Base-by-base conservation (phyloP, 2,888 invertebrate genomes). In the Drosophila pseudotalamancana region DNA sequence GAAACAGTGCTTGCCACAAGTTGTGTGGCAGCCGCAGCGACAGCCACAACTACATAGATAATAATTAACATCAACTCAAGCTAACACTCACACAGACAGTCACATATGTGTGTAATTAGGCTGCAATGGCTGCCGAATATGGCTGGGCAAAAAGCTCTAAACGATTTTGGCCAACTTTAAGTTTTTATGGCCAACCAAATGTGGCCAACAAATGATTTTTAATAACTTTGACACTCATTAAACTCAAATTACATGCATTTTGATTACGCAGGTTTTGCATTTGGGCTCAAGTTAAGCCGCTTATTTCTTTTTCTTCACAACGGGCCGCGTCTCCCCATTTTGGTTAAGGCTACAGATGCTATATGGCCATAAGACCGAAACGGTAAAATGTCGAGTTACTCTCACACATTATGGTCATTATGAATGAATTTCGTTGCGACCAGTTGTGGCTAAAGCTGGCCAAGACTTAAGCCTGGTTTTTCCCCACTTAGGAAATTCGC, bases 191-290 rank as follows among this genome's bases (percentile, higher is more conserved):
- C 68, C 66, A 60, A 42, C 63, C 73, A 74, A 62, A 34, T 31
- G 49, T 50, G 56, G 19, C 14, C 66, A 72, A 64, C 87, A 87
- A 85, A 85, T 85, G 79, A 87, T 85, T 83, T 83, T 83, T 87
- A 83, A 85, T 83, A 83, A 82, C 83, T 83, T 87, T 83, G 88
- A 87, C 83, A 83, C 83, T 87, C 83, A 83, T 83, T 83, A 83
- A 83, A 87, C 86, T 83, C 79, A 87, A 83, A 85, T 83, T 85
- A 83, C 86, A 79, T 86, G 79, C 86, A 85, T 77, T 57, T 85
- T 85, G 77, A 83, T 83, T 87, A 87, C 76, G 82, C 82, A 87
- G 85, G 82, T 72, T 80, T 72, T 79, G 72, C 69, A 81, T 72
- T 75, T 77, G 57, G 56, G 71, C 72, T 57, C 61, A 67, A 72